Conservation (phyloP, 2,888 invertebrate species). For the Drosophila mulleri region DNA sequence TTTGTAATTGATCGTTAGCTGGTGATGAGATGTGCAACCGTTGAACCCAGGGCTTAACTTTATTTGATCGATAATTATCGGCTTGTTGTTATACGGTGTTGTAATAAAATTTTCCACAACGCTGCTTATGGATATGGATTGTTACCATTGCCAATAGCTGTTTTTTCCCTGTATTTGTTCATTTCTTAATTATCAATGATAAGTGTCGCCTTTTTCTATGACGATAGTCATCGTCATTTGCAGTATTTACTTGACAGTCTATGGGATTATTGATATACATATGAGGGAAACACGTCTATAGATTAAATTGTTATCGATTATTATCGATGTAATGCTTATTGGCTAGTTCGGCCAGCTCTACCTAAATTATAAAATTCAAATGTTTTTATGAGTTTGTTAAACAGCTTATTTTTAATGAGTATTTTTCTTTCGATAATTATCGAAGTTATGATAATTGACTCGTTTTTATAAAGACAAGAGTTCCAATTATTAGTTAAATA, state of each 20-base stretch:
- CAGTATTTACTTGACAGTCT: neutral
- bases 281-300: no score
- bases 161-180: neutral
- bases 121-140: neutral
- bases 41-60: constrained; percentile 7
- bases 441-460: neutral
- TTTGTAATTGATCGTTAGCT: constrained; percentile 32
- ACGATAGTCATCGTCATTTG: neutral
- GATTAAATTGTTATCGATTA: neutral
- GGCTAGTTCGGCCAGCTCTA: neutral
- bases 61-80: constrained; percentile 12
- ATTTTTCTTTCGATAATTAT: neutral
- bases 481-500: neutral
- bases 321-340: neutral
- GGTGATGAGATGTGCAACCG: constrained; percentile 9
- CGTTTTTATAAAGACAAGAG: rapidly evolving
- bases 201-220: neutral
- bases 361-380: neutral
- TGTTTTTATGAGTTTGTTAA: neutral
- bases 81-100: neutral
- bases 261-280: no score
- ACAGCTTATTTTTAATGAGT: no score
- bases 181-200: neutral
- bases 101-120: neutral
- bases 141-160: neutral